phyloP scores from a whole-genome alignment of 2,888 invertebrate genomes.

The Tetrapedia diversipes region DNA sequence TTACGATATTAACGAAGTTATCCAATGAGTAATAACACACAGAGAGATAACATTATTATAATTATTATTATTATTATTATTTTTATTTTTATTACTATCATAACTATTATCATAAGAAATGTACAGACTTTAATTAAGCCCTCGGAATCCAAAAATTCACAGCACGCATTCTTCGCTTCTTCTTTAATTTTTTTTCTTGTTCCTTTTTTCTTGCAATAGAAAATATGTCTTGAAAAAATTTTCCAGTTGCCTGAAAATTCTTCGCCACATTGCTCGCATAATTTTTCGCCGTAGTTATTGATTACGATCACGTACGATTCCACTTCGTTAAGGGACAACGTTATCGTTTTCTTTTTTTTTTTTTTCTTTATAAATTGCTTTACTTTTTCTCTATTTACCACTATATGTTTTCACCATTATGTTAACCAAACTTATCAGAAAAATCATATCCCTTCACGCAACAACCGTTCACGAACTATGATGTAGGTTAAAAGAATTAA shows the following conservation, averaged over 20 bases:
- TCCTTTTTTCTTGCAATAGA: background rate
- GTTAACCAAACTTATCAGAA: background rate
- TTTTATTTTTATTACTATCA: conserved; percentile 36
- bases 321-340: too few relatives aligned
- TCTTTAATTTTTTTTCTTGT: conserved; percentile 8
- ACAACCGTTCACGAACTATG: background rate
- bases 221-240: background rate
- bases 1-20: conserved; percentile 59
- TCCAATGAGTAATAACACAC: conserved; percentile 54
- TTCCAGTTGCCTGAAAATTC: background rate
- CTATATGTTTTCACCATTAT: background rate
- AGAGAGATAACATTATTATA: conserved; percentile 60
- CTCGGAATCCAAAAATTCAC: conserved; percentile 38
- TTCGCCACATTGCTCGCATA: background rate
- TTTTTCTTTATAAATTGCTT: conserved; percentile 9
- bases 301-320: background rate
- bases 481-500: conserved; percentile 6
- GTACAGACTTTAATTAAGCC: conserved; percentile 66
- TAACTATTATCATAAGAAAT: conserved; percentile 58
- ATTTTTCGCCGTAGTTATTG: background rate
- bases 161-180: conserved; percentile 54
- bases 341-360: background rate
- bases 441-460: background rate
- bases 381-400: background rate
- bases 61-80: conserved; percentile 52